Evolutionary conservation across 1,140 invertebrate species (phyloP).

Genomic region (Trinorchestia longiramus): DNA sequence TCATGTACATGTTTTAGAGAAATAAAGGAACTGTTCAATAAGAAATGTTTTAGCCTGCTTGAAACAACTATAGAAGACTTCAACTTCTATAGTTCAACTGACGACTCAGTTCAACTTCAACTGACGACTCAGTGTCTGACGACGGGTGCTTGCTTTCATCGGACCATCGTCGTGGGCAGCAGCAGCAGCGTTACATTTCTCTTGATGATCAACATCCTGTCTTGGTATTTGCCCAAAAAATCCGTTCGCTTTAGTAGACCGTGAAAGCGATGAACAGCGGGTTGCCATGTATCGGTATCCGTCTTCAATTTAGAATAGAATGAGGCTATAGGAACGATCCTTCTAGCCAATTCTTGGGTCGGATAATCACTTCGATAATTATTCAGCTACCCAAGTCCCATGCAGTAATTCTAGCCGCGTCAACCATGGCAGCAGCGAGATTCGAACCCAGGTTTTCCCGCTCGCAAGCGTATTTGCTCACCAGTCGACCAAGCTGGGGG

Average conservation of each 20-base stretch:
- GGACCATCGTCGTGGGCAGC: not conserved
- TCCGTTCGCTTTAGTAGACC: too few species aligned
- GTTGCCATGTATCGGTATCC: not conserved
- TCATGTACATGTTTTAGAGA: not conserved
- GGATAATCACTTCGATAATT: too few species aligned
- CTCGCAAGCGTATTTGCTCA: too few species aligned
- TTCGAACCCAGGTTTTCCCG: too few species aligned
- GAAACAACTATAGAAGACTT: not conserved
- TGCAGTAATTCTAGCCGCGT: too few species aligned
- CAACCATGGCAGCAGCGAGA: too few species aligned
- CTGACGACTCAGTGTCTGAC: not conserved
- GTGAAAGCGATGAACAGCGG: not conserved
- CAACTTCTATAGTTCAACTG: too few species aligned
- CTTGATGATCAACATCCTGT: not conserved
- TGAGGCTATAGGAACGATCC: too few species aligned
- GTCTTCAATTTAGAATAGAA: too few species aligned
- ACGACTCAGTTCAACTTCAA: not conserved
- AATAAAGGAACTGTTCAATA: not conserved
- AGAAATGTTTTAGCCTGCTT: not conserved
- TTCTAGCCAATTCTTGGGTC: too few species aligned
- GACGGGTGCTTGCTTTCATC: not conserved
- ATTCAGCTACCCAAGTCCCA: too few species aligned
- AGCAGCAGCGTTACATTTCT: not conserved
- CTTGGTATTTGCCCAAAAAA: not conserved
- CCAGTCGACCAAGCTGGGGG: too few species aligned